These are phyloP conservation scores for Uria aalge DNA, from an alignment of 2,113 vertebrate genomes.

Conservation along the genomic window DNA sequence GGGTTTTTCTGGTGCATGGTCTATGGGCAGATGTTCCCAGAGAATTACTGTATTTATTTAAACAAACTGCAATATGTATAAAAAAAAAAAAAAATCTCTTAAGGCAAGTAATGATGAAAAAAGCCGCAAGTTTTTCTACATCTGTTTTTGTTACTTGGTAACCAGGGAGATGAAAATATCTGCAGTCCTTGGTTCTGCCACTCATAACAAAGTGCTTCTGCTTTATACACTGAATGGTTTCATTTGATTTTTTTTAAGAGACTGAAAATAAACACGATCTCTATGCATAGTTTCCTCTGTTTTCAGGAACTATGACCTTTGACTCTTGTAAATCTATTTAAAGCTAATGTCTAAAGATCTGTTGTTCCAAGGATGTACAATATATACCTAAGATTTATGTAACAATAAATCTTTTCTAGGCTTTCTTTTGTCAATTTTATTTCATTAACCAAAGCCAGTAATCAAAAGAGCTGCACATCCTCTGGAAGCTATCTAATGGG, in stretches of 20 bases:
- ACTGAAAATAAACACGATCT: constrained; percentile 75
- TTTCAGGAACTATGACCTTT: constrained; percentile 72
- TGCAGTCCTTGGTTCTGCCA: constrained; percentile 28
- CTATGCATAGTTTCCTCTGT: constrained; percentile 72
- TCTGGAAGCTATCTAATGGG: constrained; percentile 55
- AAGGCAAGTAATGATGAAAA: constrained; percentile 24
- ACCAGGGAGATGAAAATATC: constrained; percentile 61
- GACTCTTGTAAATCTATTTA: constrained; percentile 71
- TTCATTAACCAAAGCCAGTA: constrained; percentile 51
- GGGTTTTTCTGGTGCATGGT: background rate
- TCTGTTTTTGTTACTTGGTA: constrained; percentile 65
- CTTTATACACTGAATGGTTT: constrained; percentile 63
- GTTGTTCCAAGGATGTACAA: constrained; percentile 64
- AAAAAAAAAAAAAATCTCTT: background rate
- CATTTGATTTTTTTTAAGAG: constrained; percentile 72
- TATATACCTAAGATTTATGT: constrained; percentile 67
- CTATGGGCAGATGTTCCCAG: background rate
- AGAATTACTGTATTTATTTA: constrained; percentile 29
- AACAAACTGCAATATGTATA: background rate
- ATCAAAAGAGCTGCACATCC: constrained; percentile 36
- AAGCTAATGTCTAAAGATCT: constrained; percentile 63
- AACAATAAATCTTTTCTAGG: constrained; percentile 40
- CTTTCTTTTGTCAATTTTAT: constrained; percentile 48
- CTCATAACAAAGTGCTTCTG: constrained; percentile 62
- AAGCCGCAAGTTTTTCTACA: constrained; percentile 40